A percentile compares a stretch with the other conserved stretches of the same genome.
Evolutionary conservation across 2,888 invertebrate species (phyloP).

Genomic region (Acanthosepion lycidas): DNA sequence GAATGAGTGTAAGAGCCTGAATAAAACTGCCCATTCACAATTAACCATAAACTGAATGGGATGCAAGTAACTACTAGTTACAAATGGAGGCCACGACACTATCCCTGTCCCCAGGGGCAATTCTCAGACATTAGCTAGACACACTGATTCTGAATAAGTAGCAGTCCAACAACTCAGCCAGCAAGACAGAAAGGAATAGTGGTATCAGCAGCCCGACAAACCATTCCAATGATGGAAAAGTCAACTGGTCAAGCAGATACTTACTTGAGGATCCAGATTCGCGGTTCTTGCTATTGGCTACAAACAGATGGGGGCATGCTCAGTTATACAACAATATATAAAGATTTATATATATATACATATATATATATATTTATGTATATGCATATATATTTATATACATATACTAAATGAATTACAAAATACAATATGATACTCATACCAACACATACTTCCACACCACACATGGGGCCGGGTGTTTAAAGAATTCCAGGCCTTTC

Average conservation of each 20-base stretch:
- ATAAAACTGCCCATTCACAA: not conserved
- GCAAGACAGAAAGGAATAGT: conserved; percentile 38
- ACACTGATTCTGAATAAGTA: conserved; percentile 24
- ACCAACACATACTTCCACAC: conserved; percentile 33
- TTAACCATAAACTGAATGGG: not conserved
- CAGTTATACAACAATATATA: conserved; percentile 23
- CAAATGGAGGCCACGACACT: not conserved
- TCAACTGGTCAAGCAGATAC: conserved; percentile 43
- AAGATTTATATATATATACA: not conserved
- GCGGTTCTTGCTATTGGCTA: conserved; percentile 48
- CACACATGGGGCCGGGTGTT: conserved; percentile 18
- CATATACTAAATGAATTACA: conserved; percentile 33
- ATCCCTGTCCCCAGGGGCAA: conserved; percentile 17
- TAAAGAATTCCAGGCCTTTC: conserved; percentile 11
- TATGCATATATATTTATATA: not conserved
- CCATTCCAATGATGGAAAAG: not conserved
- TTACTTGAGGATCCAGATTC: conserved; percentile 46
- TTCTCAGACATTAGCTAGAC: conserved; percentile 22
- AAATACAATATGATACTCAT: not conserved
- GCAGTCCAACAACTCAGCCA: conserved; percentile 25
- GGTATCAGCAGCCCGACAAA: not conserved
- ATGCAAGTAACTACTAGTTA: not conserved
- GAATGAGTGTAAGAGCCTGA: not conserved
- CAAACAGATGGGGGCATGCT: conserved; percentile 45
- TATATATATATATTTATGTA: not conserved